phyloP scores from a whole-genome alignment of 2,797 vertebrate species.

The Staurois parvus region DNA sequence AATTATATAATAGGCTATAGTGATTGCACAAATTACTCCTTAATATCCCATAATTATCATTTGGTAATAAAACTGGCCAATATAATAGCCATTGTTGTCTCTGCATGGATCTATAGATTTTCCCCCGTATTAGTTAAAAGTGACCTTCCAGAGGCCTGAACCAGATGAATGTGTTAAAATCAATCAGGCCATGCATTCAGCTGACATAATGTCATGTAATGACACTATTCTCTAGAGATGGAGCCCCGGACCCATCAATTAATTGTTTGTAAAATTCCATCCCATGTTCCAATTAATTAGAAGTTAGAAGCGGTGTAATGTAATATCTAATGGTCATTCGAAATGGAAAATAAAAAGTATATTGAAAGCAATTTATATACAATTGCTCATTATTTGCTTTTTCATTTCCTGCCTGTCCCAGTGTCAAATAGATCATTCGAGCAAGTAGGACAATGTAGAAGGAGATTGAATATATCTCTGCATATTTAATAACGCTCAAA shows the following conservation, averaged over 20 bases:
- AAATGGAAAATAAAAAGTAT: conserved; percentile 30
- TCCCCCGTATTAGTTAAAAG: background rate
- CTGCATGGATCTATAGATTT: background rate
- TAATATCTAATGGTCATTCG: conserved; percentile 36
- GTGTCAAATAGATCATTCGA: background rate
- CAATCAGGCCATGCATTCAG: conserved; percentile 38
- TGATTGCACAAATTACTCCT: no score
- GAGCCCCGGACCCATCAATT: conserved; percentile 8
- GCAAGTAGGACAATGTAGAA: background rate
- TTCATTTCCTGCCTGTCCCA: conserved; percentile 19
- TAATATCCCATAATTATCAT: background rate
- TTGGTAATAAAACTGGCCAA: background rate
- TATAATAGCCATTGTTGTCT: background rate
- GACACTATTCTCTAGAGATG: conserved; percentile 19
- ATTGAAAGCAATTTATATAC: conserved; percentile 13
- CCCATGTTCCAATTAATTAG: conserved; percentile 38
- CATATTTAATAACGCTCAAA: background rate
- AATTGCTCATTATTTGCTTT: conserved; percentile 37
- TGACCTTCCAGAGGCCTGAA: conserved; percentile 19
- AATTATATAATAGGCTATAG: no score
- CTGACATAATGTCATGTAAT: conserved; percentile 38
- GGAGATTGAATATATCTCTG: background rate
- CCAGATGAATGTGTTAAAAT: conserved; percentile 27
- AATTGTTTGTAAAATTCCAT: conserved; percentile 46
- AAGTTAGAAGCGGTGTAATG: conserved; percentile 5